Conservation (phyloP, 2,888 invertebrate genomes). For the Andrena dorsata region DNA sequence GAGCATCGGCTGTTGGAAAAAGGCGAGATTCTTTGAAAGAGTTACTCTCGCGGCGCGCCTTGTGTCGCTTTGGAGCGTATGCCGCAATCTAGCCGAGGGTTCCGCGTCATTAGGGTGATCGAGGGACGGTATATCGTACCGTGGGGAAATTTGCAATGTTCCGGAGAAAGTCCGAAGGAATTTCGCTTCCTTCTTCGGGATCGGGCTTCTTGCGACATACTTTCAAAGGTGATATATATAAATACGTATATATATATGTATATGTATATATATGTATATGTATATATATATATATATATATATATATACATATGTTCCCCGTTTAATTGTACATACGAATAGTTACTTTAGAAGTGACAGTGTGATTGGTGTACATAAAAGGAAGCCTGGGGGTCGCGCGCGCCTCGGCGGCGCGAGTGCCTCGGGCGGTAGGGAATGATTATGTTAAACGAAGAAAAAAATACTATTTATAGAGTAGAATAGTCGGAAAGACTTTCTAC, state of each 20-base stretch:
- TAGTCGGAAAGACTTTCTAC: slow-evolving; percentile 75
- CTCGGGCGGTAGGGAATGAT: slow-evolving; percentile 59
- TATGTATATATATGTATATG: neutral
- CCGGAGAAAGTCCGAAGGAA: neutral
- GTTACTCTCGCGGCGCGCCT: slow-evolving; percentile 24
- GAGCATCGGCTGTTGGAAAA: slow-evolving; percentile 11
- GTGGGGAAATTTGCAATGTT: neutral
- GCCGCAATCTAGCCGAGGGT: slow-evolving; percentile 46
- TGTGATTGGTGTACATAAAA: slow-evolving; percentile 72
- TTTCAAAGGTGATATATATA: slow-evolving; percentile 44
- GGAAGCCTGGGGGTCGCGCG: slow-evolving; percentile 44
- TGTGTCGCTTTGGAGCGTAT: slow-evolving; percentile 49
- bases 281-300: neutral
- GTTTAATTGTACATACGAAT: slow-evolving; percentile 77
- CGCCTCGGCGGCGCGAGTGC: slow-evolving; percentile 42
- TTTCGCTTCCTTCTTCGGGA: neutral
- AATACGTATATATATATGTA: neutral
- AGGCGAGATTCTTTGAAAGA: slow-evolving; percentile 35
- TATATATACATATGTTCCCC: slow-evolving; percentile 15
- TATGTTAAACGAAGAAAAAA: slow-evolving; percentile 66
- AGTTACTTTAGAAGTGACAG: slow-evolving; percentile 70
- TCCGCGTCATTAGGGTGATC: neutral
- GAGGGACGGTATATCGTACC: neutral
- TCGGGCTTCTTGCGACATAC: slow-evolving; percentile 56
- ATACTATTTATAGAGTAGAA: slow-evolving; percentile 77